Evolutionary conservation across 2,113 vertebrate species (phyloP), one percentile per base, ranked within the genome.

Genomic region (Carlito syrichta): DNA sequence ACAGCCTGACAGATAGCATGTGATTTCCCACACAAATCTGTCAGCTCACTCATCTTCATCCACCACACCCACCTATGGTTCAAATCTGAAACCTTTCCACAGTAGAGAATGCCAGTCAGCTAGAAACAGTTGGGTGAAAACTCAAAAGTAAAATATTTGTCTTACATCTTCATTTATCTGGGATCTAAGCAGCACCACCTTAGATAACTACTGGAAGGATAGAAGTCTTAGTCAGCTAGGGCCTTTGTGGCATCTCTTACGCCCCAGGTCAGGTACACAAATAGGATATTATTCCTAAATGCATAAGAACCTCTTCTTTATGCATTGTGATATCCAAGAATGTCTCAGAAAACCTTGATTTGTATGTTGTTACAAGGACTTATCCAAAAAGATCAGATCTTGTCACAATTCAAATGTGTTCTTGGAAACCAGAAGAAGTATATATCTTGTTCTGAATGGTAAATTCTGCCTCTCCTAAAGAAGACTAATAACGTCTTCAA

Each of bases 1-100:
- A 83, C 30, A 96, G 23, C 66, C 95, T 98, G 97, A 97, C 95
- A 97, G 96, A 58, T 86, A 81, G 38, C 68, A 23, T 86, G 87
- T 69, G 62, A 91, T 91, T 96, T 96, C 97, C 97, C 97, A 90
- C 97, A 97, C 96, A 96, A 16, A 96, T 60, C 97, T 98, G 96
- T 97, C 97, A 97, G 62, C 82, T 95, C 82, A 13, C 73, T 97
- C 84, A 58, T 93, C 77, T 92, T 94, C 79, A 95, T 60, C 87
- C 56, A 83, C 94, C 91, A 85, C 97, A 89, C 97, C 96, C 95
- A 96, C 94, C 88, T 84, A n/a, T 85, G 62, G 88, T 96, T 97
- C 82, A 62, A 43, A 92, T 82, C 25, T 77, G 94, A 97, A 97
- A 88, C 85, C 38, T 95, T 96, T 92, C 71, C 97, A 86, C 71